Percentiles rank a stretch among this genome's conserved stretches.
Evolutionary conservation across 2,888 invertebrate genomes (phyloP).

Genomic region (Caenorhabditis sp.): DNA sequence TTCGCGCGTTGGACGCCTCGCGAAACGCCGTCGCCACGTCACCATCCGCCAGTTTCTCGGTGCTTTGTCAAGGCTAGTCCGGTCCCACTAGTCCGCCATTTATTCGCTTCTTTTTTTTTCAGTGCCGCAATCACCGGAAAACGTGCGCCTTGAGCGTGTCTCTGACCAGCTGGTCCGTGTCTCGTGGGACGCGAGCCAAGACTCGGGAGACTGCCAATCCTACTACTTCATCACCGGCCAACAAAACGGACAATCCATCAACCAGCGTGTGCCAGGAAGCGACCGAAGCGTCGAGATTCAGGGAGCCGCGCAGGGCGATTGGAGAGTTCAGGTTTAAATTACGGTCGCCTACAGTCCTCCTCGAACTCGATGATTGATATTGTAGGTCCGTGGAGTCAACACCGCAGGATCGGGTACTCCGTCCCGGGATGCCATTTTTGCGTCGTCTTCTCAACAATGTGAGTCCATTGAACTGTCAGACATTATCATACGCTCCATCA

Average conservation of each 20-base stretch:
- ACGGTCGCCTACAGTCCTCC: background rate
- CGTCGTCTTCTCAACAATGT: conserved; percentile 63
- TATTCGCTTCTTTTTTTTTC: conserved; percentile 11
- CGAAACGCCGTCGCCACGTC: conserved; percentile 67
- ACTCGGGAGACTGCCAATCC: conserved; percentile 69
- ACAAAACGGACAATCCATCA: conserved; percentile 59
- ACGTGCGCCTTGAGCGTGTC: conserved; percentile 67
- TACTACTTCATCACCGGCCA: conserved; percentile 76
- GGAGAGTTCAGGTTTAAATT: conserved; percentile 59
- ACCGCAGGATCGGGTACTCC: conserved; percentile 74
- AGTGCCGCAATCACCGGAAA: conserved; percentile 67
- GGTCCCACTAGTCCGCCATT: too few relatives aligned
- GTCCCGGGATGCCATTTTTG: conserved; percentile 65
- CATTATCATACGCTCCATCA: too few relatives aligned
- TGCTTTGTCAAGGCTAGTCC: conserved; percentile 69
- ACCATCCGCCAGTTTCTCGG: conserved; percentile 67
- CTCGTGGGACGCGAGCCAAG: conserved; percentile 69
- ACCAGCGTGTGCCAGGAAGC: conserved; percentile 57
- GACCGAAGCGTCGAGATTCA: conserved; percentile 68
- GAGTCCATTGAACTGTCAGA: conserved; percentile 18
- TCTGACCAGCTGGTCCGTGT: conserved; percentile 58
- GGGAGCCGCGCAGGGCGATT: conserved; percentile 61
- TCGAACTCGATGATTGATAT: background rate
- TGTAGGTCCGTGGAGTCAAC: conserved; percentile 69
- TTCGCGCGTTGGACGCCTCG: conserved; percentile 66